These are phyloP conservation scores for Muscicapa comitata DNA, from an alignment of 2,797 vertebrate genomes.

Conservation along the genomic window DNA sequence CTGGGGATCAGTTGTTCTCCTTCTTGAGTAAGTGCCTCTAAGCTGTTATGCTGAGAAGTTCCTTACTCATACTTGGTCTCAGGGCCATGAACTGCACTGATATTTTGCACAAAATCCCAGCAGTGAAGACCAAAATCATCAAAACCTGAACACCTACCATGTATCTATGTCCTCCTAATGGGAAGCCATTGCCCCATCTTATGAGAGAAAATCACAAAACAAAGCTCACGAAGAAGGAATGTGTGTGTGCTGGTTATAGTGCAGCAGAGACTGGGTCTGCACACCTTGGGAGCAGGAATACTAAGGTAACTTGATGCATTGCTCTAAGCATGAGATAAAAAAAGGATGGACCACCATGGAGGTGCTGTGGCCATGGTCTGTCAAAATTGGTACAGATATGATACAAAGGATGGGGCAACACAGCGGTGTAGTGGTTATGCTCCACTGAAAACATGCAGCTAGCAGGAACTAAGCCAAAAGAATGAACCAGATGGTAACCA, in stretches of 20 bases:
- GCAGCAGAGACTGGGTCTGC: background rate
- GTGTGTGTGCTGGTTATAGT: background rate
- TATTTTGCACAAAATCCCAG: background rate
- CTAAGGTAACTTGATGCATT: rapidly evolving
- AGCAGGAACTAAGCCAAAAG: background rate
- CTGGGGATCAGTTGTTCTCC: background rate
- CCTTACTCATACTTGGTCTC: background rate
- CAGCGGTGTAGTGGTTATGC: rapidly evolving
- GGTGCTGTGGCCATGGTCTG: background rate
- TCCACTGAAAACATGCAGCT: background rate
- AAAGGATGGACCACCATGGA: background rate
- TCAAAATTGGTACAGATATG: rapidly evolving
- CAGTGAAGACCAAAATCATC: background rate
- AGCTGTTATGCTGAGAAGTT: background rate
- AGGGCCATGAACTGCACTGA: rapidly evolving
- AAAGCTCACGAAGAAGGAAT: background rate
- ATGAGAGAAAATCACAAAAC: background rate
- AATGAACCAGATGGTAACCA: rapidly evolving
- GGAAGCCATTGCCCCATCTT: background rate
- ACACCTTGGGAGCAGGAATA: background rate
- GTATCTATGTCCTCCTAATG: background rate
- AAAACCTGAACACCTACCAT: background rate
- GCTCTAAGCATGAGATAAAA: background rate
- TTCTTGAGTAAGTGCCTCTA: background rate
- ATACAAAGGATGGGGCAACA: background rate